Conservation (phyloP, 1,140 invertebrate species). For the Heliconius congener region DNA sequence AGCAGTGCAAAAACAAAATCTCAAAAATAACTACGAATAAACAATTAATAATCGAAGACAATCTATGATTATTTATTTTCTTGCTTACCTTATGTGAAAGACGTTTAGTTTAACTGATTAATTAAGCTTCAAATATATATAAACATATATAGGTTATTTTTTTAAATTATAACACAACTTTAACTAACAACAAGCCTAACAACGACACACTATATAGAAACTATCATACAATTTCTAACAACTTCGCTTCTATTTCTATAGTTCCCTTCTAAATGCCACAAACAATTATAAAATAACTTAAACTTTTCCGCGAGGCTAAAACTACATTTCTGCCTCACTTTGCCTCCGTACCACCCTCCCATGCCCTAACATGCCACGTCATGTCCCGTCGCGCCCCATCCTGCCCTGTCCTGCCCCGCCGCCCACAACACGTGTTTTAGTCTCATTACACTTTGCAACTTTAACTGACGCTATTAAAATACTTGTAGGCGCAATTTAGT, state of each 20-base stretch:
- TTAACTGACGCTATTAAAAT: constrained; percentile 14
- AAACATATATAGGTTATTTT: no score
- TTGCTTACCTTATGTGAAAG: no score
- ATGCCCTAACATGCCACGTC: background rate
- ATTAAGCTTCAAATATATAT: no score
- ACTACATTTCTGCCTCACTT: background rate
- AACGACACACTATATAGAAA: background rate
- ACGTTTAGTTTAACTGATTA: no score
- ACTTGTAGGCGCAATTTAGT: constrained; percentile 3
- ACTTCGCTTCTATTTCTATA: background rate
- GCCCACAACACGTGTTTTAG: background rate
- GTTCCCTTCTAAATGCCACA: background rate
- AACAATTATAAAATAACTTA: background rate
- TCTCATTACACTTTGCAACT: constrained; percentile 1
- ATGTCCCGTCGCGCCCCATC: background rate
- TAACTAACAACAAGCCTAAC: background rate
- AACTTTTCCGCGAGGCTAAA: background rate
- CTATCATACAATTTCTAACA: background rate
- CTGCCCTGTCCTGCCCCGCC: background rate
- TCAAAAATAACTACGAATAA: no score
- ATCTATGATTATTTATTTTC: no score
- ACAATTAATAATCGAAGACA: no score
- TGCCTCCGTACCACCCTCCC: background rate
- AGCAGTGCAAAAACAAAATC: no score
- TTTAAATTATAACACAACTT: no score